Base-by-base conservation (phyloP, 2,888 invertebrate genomes). In the Lacanobia wlatinum region DNA sequence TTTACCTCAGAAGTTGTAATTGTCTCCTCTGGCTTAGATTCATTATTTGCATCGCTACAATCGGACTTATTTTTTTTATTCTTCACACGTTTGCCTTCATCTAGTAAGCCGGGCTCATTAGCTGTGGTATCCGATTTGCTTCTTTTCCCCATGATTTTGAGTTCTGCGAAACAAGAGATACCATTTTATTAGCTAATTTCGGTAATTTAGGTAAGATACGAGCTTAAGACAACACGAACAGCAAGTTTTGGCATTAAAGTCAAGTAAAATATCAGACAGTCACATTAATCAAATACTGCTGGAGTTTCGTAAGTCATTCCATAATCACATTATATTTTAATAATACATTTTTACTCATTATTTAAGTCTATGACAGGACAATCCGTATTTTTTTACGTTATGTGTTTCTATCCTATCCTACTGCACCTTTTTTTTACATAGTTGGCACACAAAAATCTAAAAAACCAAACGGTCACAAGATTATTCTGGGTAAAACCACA, bases 61-160 rank as follows among this genome's bases (percentile, higher is more conserved):
- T 73, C 65, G 1, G 66, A 23, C 46, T 79, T 73, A 9, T 18
- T 74, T 70, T 79, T 78, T 61, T 83, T 66, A 70, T 72, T 74
- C 59, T 78, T 59, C 60, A 64, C 52, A 73, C 75, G 10, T 64
- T 53, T 73, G 4, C 18, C 65, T 34, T 73, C 43, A 40, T 38
- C 23, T 34, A 53, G 70, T 73, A 73, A 34, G 1, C 46, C 70
- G 21, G 46, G 38, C 9, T 67, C 70, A 56, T 8, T 65, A 46
- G 59, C 46, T 43, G 55, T 68, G 18, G 16, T 70, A 46, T 14
- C 14, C 0, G 73, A 38, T 74, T 84, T 84, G 34, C 67, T 87
- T 83, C 82, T 87, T 78, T 91, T 92, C 16, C 90, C 90, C 92
- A 92, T 92, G 34, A 40, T 83, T 43, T 88, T 90, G 84, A 18